Conservation (phyloP, 2,888 invertebrate genomes). For the Cephus runcator region DNA sequence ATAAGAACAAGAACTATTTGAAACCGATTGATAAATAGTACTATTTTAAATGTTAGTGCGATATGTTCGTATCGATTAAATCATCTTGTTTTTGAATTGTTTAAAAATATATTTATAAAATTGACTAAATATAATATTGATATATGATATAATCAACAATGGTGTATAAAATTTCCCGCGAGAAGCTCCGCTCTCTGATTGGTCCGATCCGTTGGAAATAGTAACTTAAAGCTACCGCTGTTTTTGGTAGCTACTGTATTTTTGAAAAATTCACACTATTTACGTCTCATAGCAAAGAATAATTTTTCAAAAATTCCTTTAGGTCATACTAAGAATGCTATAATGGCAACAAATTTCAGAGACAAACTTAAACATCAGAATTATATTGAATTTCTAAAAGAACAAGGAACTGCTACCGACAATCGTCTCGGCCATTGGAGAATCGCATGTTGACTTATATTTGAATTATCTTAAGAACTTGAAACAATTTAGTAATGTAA, state of each 20-base stretch:
- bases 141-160: background rate
- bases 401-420: constrained; percentile 4
- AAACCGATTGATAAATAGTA: background rate
- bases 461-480: background rate
- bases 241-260: background rate
- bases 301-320: background rate
- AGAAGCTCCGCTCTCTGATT: background rate
- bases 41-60: background rate
- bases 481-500: constrained; percentile 1
- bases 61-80: background rate
- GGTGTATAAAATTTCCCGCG: background rate
- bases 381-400: background rate
- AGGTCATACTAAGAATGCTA: background rate
- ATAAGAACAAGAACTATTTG: background rate
- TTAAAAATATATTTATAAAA: background rate
- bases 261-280: background rate
- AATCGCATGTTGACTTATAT: background rate
- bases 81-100: background rate
- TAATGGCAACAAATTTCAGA: background rate
- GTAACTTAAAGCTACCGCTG: background rate
- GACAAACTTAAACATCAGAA: background rate
- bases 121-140: background rate
- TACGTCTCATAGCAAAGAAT: background rate
- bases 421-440: constrained; percentile 7
- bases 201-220: background rate